A percentile compares a stretch with the other conserved stretches of the same genome.
Conservation (phyloP, 2,888 invertebrate species). For the Oeneis ivallda region DNA sequence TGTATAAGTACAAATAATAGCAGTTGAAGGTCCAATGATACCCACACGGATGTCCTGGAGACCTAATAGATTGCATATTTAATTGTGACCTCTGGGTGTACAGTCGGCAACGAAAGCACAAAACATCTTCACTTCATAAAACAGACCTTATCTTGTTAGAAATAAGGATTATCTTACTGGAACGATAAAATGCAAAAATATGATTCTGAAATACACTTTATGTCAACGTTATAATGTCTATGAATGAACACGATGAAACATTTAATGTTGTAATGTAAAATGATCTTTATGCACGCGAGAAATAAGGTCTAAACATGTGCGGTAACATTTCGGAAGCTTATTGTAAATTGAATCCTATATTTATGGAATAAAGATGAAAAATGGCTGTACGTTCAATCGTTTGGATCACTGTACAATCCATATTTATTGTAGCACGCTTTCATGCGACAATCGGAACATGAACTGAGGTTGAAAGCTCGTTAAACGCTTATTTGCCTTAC, state of each 20-base stretch:
- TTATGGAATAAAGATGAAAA: background rate
- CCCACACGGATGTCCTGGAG: conserved; percentile 51
- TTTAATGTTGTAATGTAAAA: conserved; percentile 8
- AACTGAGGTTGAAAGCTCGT: conserved; percentile 42
- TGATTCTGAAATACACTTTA: conserved; percentile 15
- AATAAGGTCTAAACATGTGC: conserved; percentile 8
- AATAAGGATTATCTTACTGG: background rate
- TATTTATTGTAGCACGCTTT: conserved; percentile 44
- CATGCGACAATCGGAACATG: conserved; percentile 42
- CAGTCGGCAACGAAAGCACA: conserved; percentile 12
- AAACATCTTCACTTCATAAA: conserved; percentile 15
- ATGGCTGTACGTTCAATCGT: background rate
- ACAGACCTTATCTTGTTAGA: background rate
- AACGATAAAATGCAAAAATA: background rate
- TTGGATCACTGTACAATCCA: conserved; percentile 34
- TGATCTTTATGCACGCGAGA: conserved; percentile 3
- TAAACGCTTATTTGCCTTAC: conserved; percentile 48
- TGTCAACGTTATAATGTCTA: conserved; percentile 11
- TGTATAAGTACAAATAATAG: conserved; percentile 35
- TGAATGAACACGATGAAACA: background rate
- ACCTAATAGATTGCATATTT: conserved; percentile 48
- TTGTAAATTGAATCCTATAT: conserved; percentile 15
- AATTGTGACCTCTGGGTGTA: conserved; percentile 45
- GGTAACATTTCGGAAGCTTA: background rate
- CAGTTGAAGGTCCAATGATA: conserved; percentile 43